Percentiles rank a stretch among this genome's conserved stretches.
These are phyloP conservation scores for Creontiades dilutus DNA, from an alignment of 2,888 invertebrate species.

Conservation along the genomic window DNA sequence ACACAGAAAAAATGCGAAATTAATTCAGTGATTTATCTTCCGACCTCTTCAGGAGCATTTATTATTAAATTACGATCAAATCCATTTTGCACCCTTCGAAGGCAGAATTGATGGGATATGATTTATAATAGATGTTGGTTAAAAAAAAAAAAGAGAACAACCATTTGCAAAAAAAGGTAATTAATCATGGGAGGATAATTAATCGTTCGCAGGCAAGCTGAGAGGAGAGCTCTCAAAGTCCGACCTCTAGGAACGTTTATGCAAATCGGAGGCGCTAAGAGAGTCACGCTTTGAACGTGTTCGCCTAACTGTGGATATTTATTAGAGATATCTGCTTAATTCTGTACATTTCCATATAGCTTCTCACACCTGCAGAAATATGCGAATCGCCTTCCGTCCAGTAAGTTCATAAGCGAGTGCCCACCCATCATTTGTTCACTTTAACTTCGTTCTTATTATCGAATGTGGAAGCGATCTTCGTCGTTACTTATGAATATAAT, in stretches of 20 bases:
- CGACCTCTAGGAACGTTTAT: background rate
- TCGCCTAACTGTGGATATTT: background rate
- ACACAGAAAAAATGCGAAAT: background rate
- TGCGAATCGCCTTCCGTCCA: no score
- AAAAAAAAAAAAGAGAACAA: background rate
- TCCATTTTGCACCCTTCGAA: constrained; percentile 28
- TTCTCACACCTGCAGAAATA: no score
- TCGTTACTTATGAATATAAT: no score
- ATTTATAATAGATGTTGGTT: background rate
- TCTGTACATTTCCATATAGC: no score
- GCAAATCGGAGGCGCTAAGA: background rate
- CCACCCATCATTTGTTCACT: no score
- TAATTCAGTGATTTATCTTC: background rate
- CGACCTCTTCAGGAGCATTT: background rate
- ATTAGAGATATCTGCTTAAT: no score
- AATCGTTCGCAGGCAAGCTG: background rate
- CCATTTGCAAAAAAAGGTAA: background rate
- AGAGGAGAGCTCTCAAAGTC: background rate
- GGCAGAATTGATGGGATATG: constrained; percentile 36
- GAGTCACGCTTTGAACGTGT: background rate
- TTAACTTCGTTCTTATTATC: no score
- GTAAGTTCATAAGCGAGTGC: no score
- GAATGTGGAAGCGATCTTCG: no score
- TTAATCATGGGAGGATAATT: constrained; percentile 19
- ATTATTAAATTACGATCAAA: background rate